Evolutionary conservation across 2,888 invertebrate species (phyloP).

Genomic region (Lasioglossum calceatum): DNA sequence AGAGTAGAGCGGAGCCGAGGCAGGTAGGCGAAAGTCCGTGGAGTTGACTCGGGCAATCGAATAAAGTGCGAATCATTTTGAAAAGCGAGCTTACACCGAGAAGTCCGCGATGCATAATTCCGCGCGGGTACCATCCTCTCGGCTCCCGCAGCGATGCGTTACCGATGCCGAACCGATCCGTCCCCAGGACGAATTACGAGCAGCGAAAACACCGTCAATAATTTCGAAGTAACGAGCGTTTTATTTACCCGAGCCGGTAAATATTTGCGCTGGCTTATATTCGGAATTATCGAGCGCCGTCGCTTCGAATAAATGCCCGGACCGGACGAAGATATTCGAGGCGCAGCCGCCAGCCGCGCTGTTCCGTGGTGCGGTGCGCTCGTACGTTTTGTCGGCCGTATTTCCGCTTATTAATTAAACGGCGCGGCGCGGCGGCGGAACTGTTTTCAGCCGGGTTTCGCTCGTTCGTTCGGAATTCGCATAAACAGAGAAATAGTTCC

Average conservation of each 20-base stretch:
- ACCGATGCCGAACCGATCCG: neutral
- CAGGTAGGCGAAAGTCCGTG: neutral
- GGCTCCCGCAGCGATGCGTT: neutral
- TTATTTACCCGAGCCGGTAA: slow-evolving; percentile 41
- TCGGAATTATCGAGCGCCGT: slow-evolving; percentile 47
- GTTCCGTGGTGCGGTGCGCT: neutral
- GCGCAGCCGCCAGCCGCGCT: neutral
- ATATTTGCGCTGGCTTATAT: slow-evolving; percentile 60
- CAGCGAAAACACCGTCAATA: slow-evolving; percentile 8
- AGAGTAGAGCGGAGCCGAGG: neutral
- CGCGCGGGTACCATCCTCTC: neutral
- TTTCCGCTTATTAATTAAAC: slow-evolving; percentile 65
- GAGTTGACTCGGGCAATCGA: neutral
- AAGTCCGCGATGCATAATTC: neutral
- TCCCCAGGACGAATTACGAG: neutral
- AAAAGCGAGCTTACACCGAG: neutral
- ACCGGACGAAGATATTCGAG: neutral
- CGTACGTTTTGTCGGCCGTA: slow-evolving; percentile 33
- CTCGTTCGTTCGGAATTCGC: slow-evolving; percentile 51
- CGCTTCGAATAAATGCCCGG: slow-evolving; percentile 14
- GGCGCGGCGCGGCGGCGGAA: slow-evolving; percentile 17
- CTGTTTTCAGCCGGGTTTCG: slow-evolving; percentile 32
- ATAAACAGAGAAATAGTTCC: slow-evolving; percentile 58
- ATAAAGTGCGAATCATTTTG: slow-evolving; percentile 1
- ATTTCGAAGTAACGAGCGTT: slow-evolving; percentile 47